Evolutionary conservation across 1,140 invertebrate genomes (phyloP).

Genomic region (Drosophila repletoides): DNA sequence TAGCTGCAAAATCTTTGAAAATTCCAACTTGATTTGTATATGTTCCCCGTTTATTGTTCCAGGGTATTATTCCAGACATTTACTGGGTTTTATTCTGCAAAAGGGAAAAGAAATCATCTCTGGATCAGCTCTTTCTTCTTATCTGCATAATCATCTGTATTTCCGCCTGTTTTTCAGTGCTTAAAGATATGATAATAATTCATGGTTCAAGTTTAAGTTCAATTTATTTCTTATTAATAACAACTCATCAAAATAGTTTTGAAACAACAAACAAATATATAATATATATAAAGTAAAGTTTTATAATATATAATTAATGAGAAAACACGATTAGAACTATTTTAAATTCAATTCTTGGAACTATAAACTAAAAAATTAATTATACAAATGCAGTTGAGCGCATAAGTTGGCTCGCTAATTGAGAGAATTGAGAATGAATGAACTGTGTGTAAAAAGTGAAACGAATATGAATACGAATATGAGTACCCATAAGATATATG

Average conservation of each 20-base stretch:
- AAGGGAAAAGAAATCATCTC: too few species aligned
- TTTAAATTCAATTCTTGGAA: conserved; percentile 2
- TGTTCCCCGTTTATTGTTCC: too few species aligned
- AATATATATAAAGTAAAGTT: neutral
- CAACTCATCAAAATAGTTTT: neutral
- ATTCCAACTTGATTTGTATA: too few species aligned
- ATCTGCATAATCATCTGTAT: too few species aligned
- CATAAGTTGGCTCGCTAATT: conserved; percentile 28
- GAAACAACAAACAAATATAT: neutral
- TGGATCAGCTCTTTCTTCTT: too few species aligned
- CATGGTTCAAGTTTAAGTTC: too few species aligned
- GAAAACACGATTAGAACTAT: neutral
- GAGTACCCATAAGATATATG: neutral
- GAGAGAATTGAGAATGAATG: neutral
- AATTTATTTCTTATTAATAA: too few species aligned
- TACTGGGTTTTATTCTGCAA: too few species aligned
- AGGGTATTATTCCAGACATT: too few species aligned
- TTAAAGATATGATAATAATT: too few species aligned
- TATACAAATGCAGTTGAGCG: neutral
- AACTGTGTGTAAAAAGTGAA: conserved; percentile 2
- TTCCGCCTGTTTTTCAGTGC: too few species aligned
- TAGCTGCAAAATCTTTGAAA: too few species aligned
- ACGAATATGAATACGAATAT: neutral
- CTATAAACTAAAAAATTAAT: neutral
- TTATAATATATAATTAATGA: neutral